These are phyloP conservation scores for Cydia strobilella DNA, from an alignment of 1,140 invertebrate genomes.

Conservation along the genomic window DNA sequence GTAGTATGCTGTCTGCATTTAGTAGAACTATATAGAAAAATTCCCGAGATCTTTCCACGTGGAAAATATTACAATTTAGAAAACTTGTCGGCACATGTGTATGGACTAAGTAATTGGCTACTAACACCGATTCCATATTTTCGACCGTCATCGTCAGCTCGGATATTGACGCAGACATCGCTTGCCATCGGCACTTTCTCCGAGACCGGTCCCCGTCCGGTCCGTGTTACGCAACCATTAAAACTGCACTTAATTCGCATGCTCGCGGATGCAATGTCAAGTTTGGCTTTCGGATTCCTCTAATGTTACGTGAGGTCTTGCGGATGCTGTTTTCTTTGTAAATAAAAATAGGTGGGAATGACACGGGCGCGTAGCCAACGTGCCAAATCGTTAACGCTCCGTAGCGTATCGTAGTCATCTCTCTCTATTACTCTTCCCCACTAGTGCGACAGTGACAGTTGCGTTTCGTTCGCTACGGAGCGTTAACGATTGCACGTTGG, in stretches of 20 bases:
- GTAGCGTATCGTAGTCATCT: too few relatives aligned
- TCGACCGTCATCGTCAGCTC: neutral
- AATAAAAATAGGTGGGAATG: neutral
- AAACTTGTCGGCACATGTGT: neutral
- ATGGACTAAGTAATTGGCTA: neutral
- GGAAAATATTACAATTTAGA: too few relatives aligned
- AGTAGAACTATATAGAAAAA: too few relatives aligned
- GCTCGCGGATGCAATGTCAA: conserved; percentile 20
- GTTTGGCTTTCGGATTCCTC: conserved; percentile 20
- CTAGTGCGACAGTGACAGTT: too few relatives aligned
- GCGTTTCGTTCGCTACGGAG: too few relatives aligned
- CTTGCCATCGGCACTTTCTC: neutral
- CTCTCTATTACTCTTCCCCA: too few relatives aligned
- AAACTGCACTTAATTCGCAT: conserved; percentile 5
- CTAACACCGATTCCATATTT: neutral
- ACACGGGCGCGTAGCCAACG: too few relatives aligned
- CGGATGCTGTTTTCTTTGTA: neutral
- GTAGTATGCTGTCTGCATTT: too few relatives aligned
- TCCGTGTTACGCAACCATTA: neutral
- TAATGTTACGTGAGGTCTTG: neutral
- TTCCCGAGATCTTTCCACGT: too few relatives aligned
- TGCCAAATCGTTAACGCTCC: too few relatives aligned
- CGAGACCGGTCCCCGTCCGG: neutral
- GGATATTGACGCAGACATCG: neutral
- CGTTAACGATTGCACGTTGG: too few relatives aligned